Base-by-base conservation (phyloP, 1,140 invertebrate genomes). In the Drosophila suzukii region DNA sequence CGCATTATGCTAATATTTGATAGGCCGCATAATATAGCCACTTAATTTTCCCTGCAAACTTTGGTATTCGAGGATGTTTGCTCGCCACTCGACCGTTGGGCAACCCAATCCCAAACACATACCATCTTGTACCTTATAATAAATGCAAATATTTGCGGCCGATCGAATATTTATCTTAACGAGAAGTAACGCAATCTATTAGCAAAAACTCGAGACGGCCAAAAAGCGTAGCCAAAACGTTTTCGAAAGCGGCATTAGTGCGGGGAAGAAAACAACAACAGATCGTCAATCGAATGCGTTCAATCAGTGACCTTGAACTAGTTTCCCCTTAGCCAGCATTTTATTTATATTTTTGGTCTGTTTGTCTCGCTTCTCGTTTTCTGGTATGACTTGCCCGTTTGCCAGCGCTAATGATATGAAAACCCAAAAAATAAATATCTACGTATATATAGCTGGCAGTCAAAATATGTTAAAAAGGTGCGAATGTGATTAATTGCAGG, bases 241-340 rank as follows among this genome's bases (percentile, higher is more conserved):
- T 61, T 84, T 77, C 20, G 62, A 65, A 80, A 77, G 71, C 61
- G 56, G 38, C 57, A 54, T 51, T 49, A 43, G 54, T 55, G 51
- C 1, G 38, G 43, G 43, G 43, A 15, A 17, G 70, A 44, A 39
- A 68, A 38, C 61, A 66, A 46, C 61, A 12, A 8, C 20, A 11
- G 8, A 43, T 24, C 32, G 47, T 39, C 56, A 57, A 59, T 66
- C 73, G 54, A 71, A 62, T 83, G 71, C 84, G 84, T 54, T 84
- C 73, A 78, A 74, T 89, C 51, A 84, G 66, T 89, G 84, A 89
- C 84, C 84, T 89, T 89, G 84, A 89, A 89, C 84, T 89, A 84
- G 80, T 89, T 88, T 88, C 76, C 55, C 70, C 71, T 50, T 6
- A 10, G 32, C 36, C 51, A 85, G 67, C 43, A 30, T 49, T 32